phyloP scores from a whole-genome alignment of 2,797 vertebrate species.

The Heliangelus exortis region DNA sequence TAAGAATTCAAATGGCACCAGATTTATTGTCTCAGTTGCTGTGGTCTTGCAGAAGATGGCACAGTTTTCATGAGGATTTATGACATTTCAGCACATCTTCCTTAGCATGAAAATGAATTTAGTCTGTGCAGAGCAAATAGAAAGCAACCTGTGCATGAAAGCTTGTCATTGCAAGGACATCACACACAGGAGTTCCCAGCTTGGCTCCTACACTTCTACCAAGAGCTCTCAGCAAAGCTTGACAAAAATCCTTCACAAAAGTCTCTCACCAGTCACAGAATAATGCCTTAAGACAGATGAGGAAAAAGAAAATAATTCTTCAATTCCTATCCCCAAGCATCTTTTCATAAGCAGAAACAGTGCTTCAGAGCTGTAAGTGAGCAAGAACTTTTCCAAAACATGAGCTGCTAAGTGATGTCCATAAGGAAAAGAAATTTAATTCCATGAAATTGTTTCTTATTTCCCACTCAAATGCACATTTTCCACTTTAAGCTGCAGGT shows the following conservation, averaged over 20 bases:
- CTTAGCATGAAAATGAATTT: not conserved
- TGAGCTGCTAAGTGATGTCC: not conserved
- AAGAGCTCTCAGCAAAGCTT: conserved; percentile 8
- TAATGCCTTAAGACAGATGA: not conserved
- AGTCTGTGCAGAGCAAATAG: not conserved
- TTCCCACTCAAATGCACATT: not conserved
- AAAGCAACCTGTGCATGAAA: not conserved
- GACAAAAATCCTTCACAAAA: not conserved
- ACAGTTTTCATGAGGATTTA: not conserved
- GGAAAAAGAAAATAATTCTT: not conserved
- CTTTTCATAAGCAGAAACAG: not conserved
- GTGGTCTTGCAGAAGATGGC: not conserved
- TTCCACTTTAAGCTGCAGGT: not conserved
- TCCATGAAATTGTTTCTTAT: not conserved
- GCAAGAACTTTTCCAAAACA: not conserved
- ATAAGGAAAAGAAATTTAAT: not conserved
- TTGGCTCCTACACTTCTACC: not conserved
- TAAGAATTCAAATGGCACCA: not conserved
- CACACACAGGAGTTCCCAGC: not conserved
- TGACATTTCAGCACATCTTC: not conserved
- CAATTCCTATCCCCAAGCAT: not conserved
- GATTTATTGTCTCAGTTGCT: not conserved
- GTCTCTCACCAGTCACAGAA: not conserved
- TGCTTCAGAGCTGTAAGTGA: not conserved
- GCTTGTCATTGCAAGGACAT: not conserved